Conservation (phyloP, 2,888 invertebrate species). For the Psococerastis gibbosa region DNA sequence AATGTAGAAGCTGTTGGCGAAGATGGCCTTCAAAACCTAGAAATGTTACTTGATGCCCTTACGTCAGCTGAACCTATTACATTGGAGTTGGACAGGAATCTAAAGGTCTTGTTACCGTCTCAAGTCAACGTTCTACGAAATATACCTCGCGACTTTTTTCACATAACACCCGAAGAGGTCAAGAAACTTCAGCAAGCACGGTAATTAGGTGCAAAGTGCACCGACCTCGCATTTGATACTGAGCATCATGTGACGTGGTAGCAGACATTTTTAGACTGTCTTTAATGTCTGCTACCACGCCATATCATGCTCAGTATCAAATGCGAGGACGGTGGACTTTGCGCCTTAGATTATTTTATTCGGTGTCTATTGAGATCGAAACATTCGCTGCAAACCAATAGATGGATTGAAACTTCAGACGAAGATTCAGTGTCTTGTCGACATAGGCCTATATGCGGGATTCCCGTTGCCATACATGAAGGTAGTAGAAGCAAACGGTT, state of each 20-base stretch:
- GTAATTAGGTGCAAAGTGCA: too few species aligned
- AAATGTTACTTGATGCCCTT: constrained; percentile 53
- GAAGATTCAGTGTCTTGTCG: constrained; percentile 11
- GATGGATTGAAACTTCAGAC: too few species aligned
- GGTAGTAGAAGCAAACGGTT: too few species aligned
- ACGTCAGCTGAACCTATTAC: constrained; percentile 61
- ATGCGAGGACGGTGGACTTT: too few species aligned
- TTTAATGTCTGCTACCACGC: too few species aligned
- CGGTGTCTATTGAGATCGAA: too few species aligned
- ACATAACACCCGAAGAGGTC: constrained; percentile 60
- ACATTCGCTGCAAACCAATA: too few species aligned
- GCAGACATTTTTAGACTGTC: too few species aligned
- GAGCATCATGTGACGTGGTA: too few species aligned
- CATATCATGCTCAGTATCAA: too few species aligned
- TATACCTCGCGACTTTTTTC: constrained; percentile 71
- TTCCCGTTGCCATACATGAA: constrained; percentile 1
- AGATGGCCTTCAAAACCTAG: constrained; percentile 29
- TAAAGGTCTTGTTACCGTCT: constrained; percentile 64
- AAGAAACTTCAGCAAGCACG: constrained; percentile 61
- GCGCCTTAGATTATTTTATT: neutral
- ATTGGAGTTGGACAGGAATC: constrained; percentile 66
- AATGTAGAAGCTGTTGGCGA: constrained; percentile 35
- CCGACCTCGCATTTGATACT: too few species aligned
- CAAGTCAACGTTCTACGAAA: constrained; percentile 47
- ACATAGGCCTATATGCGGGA: neutral